A percentile compares a stretch with the other conserved stretches of the same genome.
These are phyloP conservation scores for Andrena bicolor DNA, from an alignment of 2,888 invertebrate species.

Conservation along the genomic window DNA sequence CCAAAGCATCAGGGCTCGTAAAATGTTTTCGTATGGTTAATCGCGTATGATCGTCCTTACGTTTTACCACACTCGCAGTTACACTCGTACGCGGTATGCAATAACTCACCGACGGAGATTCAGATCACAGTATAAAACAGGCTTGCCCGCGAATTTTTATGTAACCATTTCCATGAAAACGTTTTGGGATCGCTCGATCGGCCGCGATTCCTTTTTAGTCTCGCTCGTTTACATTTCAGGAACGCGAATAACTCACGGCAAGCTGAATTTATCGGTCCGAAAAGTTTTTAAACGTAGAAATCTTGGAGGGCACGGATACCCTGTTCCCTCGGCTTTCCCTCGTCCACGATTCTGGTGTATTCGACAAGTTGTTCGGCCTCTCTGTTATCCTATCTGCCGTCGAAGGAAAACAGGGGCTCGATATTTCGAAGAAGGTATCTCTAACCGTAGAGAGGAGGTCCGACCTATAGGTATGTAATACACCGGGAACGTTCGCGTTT, in stretches of 20 bases:
- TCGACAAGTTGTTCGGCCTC: conserved; percentile 12
- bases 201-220: neutral
- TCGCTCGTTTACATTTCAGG: neutral
- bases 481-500: conserved; percentile 29
- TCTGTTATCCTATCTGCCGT: neutral
- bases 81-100: neutral
- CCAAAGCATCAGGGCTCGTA: conserved; percentile 19
- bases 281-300: neutral
- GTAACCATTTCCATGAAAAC: neutral
- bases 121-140: conserved; percentile 6
- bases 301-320: neutral
- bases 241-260: neutral
- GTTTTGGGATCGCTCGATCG: neutral
- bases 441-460: conserved; percentile 8
- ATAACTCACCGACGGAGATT: neutral
- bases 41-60: conserved; percentile 57
- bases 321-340: neutral
- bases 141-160: conserved; percentile 6
- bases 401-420: conserved; percentile 1
- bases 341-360: neutral
- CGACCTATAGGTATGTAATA: conserved; percentile 2
- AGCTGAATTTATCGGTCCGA: neutral
- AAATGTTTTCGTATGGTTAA: conserved; percentile 62
- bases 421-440: conserved; percentile 26
- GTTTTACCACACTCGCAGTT: neutral